phyloP scores from a whole-genome alignment of 35 echinoderm and acorn worm species.

The Ophiothrix spiculata region DNA sequence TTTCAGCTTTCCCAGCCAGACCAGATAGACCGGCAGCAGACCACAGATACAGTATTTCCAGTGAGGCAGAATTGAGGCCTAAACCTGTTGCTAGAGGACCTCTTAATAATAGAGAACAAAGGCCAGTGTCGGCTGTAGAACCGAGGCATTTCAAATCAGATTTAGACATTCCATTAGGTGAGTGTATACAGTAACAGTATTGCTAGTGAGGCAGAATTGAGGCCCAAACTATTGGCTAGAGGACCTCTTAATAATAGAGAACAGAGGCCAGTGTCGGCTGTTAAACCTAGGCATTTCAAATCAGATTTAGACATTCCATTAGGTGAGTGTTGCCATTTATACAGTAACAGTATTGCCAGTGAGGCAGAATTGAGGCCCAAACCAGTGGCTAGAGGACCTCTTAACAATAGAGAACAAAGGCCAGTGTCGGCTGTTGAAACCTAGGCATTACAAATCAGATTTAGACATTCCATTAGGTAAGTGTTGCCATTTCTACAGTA shows the following conservation, averaged over 20 bases:
- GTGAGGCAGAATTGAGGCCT: conserved; percentile 66
- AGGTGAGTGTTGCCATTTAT: too few relatives aligned
- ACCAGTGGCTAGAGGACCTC: conserved; percentile 20
- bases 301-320: conserved; percentile 73
- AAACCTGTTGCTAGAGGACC: conserved; percentile 26
- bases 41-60: conserved; percentile 73
- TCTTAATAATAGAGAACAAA: conserved; percentile 22
- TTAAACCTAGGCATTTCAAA: conserved; percentile 54
- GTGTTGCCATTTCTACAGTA: conserved; percentile 58
- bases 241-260: conserved; percentile 10
- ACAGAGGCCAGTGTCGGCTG: conserved; percentile 65
- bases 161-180: conserved; percentile 62
- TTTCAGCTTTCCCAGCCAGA: conserved; percentile 75
- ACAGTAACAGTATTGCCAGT: conserved; percentile 74
- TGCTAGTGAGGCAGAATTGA: conserved; percentile 71
- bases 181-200: conserved; percentile 71
- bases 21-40: conserved; percentile 38
- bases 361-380: conserved; percentile 66
- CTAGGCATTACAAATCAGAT: neutral
- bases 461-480: neutral
- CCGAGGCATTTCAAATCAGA: conserved; percentile 48
- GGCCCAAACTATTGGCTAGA: conserved; percentile 35
- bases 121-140: conserved; percentile 75
- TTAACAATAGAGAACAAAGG: neutral
- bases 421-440: neutral